Evolutionary conservation across 2,888 invertebrate genomes (phyloP).

Genomic region (Cylindroiulus punctatus): DNA sequence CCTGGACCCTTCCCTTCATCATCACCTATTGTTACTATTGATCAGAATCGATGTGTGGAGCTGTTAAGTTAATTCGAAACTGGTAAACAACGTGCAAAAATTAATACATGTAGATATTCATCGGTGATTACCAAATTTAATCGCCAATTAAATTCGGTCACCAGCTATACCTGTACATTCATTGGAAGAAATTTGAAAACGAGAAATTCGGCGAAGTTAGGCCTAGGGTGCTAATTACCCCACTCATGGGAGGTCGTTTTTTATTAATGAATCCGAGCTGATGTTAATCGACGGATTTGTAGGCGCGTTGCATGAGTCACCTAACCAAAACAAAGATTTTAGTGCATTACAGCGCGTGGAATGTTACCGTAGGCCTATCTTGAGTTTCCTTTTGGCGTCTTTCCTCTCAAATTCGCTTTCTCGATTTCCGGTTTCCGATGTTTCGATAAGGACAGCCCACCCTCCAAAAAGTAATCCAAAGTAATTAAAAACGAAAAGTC

Average conservation of each 20-base stretch:
- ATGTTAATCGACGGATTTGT: neutral
- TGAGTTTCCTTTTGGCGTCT: slow-evolving; percentile 31
- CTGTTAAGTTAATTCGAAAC: neutral
- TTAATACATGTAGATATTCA: too few relatives aligned
- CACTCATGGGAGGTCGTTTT: neutral
- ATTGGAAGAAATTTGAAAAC: too few relatives aligned
- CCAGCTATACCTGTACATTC: neutral
- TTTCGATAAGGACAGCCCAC: slow-evolving; percentile 30
- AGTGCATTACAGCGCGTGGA: neutral
- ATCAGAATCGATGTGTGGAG: neutral
- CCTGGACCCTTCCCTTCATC: neutral
- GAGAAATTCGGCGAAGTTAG: neutral
- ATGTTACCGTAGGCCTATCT: neutral
- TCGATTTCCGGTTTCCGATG: slow-evolving; percentile 42
- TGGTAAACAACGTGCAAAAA: too few relatives aligned
- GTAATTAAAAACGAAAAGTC: neutral
- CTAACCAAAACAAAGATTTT: neutral
- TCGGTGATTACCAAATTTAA: too few relatives aligned
- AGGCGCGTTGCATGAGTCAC: neutral
- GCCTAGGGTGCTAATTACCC: neutral
- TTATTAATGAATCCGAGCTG: slow-evolving; percentile 9
- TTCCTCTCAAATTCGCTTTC: neutral
- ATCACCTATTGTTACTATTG: neutral
- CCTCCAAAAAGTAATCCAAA: neutral
- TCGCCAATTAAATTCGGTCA: too few relatives aligned